These are phyloP conservation scores for Hyperopisus bebe DNA, from an alignment of 2,113 vertebrate genomes.

Conservation along the genomic window DNA sequence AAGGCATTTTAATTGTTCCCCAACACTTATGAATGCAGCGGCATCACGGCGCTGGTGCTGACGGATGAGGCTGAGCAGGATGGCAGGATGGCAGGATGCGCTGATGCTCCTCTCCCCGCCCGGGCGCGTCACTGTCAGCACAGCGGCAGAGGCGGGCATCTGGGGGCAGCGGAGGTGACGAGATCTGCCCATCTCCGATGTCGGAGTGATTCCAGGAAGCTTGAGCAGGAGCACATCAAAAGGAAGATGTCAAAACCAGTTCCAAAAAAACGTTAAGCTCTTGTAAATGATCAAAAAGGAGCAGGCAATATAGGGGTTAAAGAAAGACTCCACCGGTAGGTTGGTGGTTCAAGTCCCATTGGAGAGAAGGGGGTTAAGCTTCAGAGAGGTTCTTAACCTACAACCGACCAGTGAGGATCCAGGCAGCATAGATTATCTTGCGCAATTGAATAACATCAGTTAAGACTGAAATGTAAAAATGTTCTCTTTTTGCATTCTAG, in stretches of 20 bases:
- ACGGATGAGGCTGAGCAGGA: slow-evolving; percentile 34
- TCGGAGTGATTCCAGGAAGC: not conserved
- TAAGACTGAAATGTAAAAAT: not conserved
- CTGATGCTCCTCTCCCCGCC: slow-evolving; percentile 9
- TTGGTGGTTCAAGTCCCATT: not conserved
- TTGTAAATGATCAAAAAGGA: not conserved
- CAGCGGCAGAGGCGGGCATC: not conserved
- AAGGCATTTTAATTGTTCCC: slow-evolving; percentile 57
- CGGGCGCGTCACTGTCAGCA: not conserved
- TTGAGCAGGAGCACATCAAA: not conserved
- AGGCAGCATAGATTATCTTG: not conserved
- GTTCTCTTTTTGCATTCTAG: not conserved
- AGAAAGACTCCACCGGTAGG: not conserved
- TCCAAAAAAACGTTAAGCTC: not conserved
- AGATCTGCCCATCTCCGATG: not conserved
- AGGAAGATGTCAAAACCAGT: not conserved
- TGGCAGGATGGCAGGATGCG: slow-evolving; percentile 20
- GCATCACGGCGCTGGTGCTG: slow-evolving; percentile 14
- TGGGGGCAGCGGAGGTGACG: not conserved
- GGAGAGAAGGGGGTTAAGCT: not conserved
- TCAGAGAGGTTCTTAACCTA: not conserved
- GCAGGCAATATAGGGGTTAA: not conserved
- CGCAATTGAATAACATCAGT: not conserved
- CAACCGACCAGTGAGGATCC: not conserved
- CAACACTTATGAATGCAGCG: slow-evolving; percentile 24